Conservation (phyloP, 2,888 invertebrate species). For the Ephialtes manifestator region DNA sequence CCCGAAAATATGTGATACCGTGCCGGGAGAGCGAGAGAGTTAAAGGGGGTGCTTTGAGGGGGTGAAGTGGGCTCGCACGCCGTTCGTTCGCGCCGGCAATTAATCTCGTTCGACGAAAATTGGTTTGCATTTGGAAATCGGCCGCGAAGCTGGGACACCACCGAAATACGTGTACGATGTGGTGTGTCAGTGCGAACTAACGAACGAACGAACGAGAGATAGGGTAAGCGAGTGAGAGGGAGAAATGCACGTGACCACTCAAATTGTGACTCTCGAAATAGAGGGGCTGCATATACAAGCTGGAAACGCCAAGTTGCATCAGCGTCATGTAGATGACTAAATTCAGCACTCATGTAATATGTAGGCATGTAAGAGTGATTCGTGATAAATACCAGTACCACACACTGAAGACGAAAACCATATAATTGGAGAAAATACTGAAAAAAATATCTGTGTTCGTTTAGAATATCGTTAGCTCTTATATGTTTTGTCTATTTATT, state of each 20-base stretch:
- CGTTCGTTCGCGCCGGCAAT: slow-evolving; percentile 78
- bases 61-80: slow-evolving; percentile 64
- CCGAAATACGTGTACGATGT: slow-evolving; percentile 50
- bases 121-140: slow-evolving; percentile 81
- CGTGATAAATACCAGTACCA: slow-evolving; percentile 12
- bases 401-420: neutral
- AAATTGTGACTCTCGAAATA: slow-evolving; percentile 36
- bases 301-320: neutral
- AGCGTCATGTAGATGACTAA: slow-evolving; percentile 3
- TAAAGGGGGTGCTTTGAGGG: slow-evolving; percentile 27
- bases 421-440: neutral
- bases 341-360: slow-evolving; percentile 5
- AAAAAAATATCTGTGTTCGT: neutral
- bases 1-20: slow-evolving; percentile 81
- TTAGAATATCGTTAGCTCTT: neutral
- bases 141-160: slow-evolving; percentile 57
- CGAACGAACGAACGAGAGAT: slow-evolving; percentile 27
- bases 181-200: slow-evolving; percentile 47
- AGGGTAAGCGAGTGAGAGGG: slow-evolving; percentile 23
- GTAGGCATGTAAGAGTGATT: slow-evolving; percentile 17
- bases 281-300: slow-evolving; percentile 17
- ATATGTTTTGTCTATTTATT: neutral
- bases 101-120: slow-evolving; percentile 80
- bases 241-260: slow-evolving; percentile 12
- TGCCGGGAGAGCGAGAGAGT: slow-evolving; percentile 20